Evolutionary conservation across 2,113 vertebrate species (phyloP).

Genomic region (Sinocyclocheilus maitianheensis): DNA sequence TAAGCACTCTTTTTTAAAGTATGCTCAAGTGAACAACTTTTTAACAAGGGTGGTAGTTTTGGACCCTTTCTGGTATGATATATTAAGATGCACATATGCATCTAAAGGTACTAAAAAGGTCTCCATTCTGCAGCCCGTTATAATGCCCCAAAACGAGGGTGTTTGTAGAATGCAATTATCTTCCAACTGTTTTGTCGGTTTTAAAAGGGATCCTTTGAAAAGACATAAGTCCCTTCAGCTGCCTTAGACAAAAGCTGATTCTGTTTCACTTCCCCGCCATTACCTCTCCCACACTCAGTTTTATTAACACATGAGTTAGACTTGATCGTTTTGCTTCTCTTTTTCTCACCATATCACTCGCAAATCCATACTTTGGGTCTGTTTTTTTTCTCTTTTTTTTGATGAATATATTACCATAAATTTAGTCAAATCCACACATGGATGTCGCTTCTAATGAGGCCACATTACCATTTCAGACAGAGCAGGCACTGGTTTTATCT

Average conservation of each 20-base stretch:
- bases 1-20: background rate
- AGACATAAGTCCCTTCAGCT: slow-evolving; percentile 25
- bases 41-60: background rate
- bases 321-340: slow-evolving; percentile 48
- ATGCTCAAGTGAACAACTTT: background rate
- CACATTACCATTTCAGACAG: slow-evolving; percentile 57
- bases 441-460: slow-evolving; percentile 55
- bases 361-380: slow-evolving; percentile 38
- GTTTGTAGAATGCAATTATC: slow-evolving; percentile 15
- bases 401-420: slow-evolving; percentile 53
- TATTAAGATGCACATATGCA: background rate
- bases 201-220: slow-evolving; percentile 25
- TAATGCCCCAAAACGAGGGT: background rate
- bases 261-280: slow-evolving; percentile 11
- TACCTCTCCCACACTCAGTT: slow-evolving; percentile 32
- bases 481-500: slow-evolving; percentile 42
- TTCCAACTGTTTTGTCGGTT: slow-evolving; percentile 34
- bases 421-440: slow-evolving; percentile 50
- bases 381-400: slow-evolving; percentile 36
- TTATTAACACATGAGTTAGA: slow-evolving; percentile 48
- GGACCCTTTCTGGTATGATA: background rate
- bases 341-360: slow-evolving; percentile 39
- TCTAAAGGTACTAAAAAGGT: slow-evolving; percentile 4
- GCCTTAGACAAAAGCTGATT: slow-evolving; percentile 42
- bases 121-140: background rate